Base-by-base conservation (phyloP, 2,797 vertebrate genomes). In the Pipistrellus pipistrellus region DNA sequence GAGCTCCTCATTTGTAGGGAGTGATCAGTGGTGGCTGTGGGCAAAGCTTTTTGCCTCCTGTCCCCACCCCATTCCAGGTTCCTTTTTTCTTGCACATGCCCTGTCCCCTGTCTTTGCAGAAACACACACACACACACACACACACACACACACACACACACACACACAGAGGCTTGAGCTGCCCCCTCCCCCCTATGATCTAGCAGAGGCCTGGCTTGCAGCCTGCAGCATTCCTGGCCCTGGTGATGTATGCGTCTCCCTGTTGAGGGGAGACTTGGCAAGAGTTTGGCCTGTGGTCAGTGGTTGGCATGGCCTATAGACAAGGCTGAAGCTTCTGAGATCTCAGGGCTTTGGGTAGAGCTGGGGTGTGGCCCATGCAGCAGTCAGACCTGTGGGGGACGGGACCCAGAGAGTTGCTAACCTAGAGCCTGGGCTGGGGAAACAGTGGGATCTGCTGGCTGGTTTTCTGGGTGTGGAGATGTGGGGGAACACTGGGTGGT, bases 231-330 rank as follows among this genome's bases (percentile, higher is more conserved):
- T 96, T 94, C 83, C 83, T 96, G 86, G 89, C 78, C 90, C 85
- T 95, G 83, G n/a, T 93, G 59, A 93, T 91, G 30, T 92, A 92
- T 96, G 94, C 38, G 3, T 95, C 91, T 90, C 89, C 73, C 80
- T 82, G 64, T 95, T 85, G 91, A 96, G 89, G 94, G 94, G 84
- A 93, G 38, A 95, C 81, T 96, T 97, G 93, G 93, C 93, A 95
- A 95, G 96, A 96, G 89, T 96, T 96, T 95, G 92, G 90, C 55
- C 85, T 91, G 76, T 96, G 93, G 93, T 96, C 91, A 91, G 53
- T 93, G 78, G 20, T 76, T 96, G 83, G 83, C 88, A 96, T 72
- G 71, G 71, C 72, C 48, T 83, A 41, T 76, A 90, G 78, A 81
- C 71, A 95, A 95, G 55, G 86, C 83, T 91, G 48, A 95, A 90